phyloP scores from a whole-genome alignment of 2,113 vertebrate genomes.

The Clarias macrocephalus region DNA sequence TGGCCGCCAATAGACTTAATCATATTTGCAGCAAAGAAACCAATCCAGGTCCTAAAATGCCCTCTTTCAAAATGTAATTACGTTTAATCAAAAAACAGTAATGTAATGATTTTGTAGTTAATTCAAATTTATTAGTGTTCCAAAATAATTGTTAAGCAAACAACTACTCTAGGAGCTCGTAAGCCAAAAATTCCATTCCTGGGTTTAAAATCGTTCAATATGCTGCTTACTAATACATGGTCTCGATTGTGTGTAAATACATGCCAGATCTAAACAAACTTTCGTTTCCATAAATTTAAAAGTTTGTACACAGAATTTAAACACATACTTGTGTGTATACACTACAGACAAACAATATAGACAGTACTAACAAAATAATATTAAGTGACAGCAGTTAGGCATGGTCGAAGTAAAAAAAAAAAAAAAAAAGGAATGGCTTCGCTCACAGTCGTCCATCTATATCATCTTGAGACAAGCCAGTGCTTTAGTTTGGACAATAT shows the following conservation, averaged over 20 bases:
- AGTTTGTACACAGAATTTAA: background rate
- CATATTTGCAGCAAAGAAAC: background rate
- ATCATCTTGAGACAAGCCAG: slow-evolving; percentile 36
- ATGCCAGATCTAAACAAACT: background rate
- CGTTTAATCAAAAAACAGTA: background rate
- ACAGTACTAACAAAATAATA: background rate
- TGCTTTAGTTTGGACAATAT: slow-evolving; percentile 43
- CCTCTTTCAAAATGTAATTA: background rate
- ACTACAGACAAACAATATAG: background rate
- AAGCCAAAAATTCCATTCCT: background rate
- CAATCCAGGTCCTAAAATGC: background rate
- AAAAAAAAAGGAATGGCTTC: slow-evolving; percentile 1
- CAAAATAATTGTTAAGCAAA: background rate
- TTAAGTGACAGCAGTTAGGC: slow-evolving; percentile 6
- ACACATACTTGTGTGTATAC: background rate
- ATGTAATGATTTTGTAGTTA: background rate
- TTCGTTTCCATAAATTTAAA: background rate
- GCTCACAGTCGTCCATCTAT: slow-evolving; percentile 28
- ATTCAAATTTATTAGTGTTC: background rate
- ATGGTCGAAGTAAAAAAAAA: slow-evolving; percentile 9
- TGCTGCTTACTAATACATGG: background rate
- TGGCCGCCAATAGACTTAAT: background rate
- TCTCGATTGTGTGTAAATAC: background rate
- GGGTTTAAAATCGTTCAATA: background rate
- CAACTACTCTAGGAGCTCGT: background rate